Base-by-base conservation (phyloP, 2,888 invertebrate genomes). In the Furcula furcula region DNA sequence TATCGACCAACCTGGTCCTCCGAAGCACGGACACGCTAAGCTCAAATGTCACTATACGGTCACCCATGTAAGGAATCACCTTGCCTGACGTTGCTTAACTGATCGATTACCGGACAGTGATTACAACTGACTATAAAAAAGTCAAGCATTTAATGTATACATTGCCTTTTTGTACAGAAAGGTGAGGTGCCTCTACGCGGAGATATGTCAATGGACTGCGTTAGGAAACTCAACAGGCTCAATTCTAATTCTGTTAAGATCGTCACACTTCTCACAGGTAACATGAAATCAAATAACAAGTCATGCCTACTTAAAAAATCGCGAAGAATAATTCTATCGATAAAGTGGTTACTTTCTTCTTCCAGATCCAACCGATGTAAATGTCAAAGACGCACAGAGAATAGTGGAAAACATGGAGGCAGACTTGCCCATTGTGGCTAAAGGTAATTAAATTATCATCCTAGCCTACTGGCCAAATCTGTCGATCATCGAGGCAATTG, bases 231-330 rank as follows among this genome's bases (percentile, higher is more conserved):
- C 3, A 82, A 83, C 22, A 96, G 97, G 3, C 96, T 99, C 94
- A 99, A 97, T 77, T 98, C 98, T 1, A 98, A 97, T 31, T 98
- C 98, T 0, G 98, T 99, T 1, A 97, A 98, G 85, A 94, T 98
- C 10, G 95, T 98, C 4, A 94, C 95, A 0, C 81, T 95, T 12
- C 94, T 97, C 1, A 94, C 94, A 22, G 93, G 93, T 85, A 61
- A 71, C 9, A 9, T 11, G 4, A 9, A 6, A 27, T 15, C 2
- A 15, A 13, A 12, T 2, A 3, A n/a, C 26, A 1, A 4, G n/a
- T 4, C 7, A 21, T 16, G 16, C 16, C 16, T 4, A 4, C 16
- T 16, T 4, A 6, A 6, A 4, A 6, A 16, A 16, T 16, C 6
- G 3, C 6, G 4, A 16, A 16, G 3, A 16, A 16, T 16, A 16